phyloP scores from a whole-genome alignment of 2,113 vertebrate genomes.

The Bubo bubo region DNA sequence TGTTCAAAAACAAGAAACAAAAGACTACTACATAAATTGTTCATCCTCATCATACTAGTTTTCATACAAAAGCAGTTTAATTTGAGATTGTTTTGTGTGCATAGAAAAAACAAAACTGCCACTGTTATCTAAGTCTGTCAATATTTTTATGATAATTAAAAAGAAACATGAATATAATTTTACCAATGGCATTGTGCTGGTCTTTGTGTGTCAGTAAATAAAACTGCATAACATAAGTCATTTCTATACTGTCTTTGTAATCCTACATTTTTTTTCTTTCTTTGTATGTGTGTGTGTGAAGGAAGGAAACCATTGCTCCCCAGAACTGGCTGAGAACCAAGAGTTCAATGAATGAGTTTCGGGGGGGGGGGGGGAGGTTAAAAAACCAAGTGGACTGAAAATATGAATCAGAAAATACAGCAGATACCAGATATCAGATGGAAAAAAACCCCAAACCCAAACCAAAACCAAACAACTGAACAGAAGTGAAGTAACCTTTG shows the following conservation, averaged over 20 bases:
- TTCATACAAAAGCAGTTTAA: neutral
- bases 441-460: neutral
- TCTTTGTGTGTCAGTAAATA: neutral
- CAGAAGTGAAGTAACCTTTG: neutral
- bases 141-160: neutral
- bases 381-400: neutral
- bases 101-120: neutral
- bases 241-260: neutral
- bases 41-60: neutral
- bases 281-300: neutral
- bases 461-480: neutral
- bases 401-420: neutral
- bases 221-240: neutral
- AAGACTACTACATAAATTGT: neutral
- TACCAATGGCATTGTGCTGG: neutral
- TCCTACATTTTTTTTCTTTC: neutral
- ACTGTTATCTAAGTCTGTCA: neutral
- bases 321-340: neutral
- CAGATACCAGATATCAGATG: neutral
- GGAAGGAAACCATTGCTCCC: neutral
- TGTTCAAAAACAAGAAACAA: neutral
- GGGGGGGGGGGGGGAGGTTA: no score
- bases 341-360: neutral
- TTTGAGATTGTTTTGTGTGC: neutral
- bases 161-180: neutral